Conservation (phyloP, 2,797 vertebrate species). For the Brachyrhaphis roseni region DNA sequence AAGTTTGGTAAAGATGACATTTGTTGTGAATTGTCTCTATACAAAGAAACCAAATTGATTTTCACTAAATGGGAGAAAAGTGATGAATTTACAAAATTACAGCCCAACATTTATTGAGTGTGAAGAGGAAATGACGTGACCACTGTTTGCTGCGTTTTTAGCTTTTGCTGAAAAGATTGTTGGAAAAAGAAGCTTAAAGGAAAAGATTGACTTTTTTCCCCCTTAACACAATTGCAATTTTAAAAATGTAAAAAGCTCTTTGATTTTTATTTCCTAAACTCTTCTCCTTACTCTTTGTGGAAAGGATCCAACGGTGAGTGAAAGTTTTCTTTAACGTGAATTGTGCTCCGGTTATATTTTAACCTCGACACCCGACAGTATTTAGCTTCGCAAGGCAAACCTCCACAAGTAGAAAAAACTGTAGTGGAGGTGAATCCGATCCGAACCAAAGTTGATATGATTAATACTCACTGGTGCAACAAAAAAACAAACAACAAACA, state of each 20-base stretch:
- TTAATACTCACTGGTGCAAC: slow-evolving; percentile 61
- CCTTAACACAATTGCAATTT: neutral
- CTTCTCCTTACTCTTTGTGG: neutral
- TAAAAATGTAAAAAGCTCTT: neutral
- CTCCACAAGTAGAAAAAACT: slow-evolving; percentile 16
- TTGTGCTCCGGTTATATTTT: neutral
- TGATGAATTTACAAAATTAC: neutral
- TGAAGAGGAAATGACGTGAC: neutral
- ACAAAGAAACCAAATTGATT: neutral
- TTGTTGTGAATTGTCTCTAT: neutral
- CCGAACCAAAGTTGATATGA: slow-evolving; percentile 16
- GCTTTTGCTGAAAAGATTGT: neutral
- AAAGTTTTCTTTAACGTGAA: neutral
- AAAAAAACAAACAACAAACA: slow-evolving; percentile 22
- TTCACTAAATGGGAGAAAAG: neutral
- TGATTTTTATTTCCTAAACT: neutral
- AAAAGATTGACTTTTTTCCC: neutral
- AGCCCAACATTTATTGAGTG: neutral
- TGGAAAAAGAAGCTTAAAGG: neutral
- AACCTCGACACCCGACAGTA: neutral
- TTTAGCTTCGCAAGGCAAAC: neutral
- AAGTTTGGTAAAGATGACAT: neutral
- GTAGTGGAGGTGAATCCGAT: slow-evolving; percentile 21
- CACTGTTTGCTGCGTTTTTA: neutral
- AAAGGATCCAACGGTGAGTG: neutral